phyloP scores from a whole-genome alignment of 2,888 invertebrate species.

The Pseudococcus longispinus region DNA sequence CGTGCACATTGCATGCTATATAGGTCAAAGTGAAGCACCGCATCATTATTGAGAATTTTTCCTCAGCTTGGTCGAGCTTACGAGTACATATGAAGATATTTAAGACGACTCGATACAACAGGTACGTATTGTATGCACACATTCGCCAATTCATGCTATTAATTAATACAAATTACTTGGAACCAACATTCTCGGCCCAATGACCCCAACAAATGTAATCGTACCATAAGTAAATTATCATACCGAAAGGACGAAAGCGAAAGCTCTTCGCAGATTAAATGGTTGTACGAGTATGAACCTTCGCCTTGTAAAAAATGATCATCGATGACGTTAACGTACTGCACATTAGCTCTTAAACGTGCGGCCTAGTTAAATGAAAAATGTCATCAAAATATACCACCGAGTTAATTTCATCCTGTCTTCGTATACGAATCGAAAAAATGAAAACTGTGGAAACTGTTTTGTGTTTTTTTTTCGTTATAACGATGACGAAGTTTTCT shows the following conservation, averaged over 20 bases:
- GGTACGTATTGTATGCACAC: not conserved
- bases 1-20: not conserved
- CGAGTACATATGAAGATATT: not conserved
- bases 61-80: not conserved
- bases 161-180: constrained; percentile 36
- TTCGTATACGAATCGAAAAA: not conserved
- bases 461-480: not conserved
- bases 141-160: constrained; percentile 24
- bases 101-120: not conserved
- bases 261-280: constrained; percentile 34
- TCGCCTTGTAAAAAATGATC: constrained; percentile 29
- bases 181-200: constrained; percentile 32
- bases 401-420: not conserved
- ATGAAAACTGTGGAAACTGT: not conserved
- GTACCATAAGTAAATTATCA: constrained; percentile 37
- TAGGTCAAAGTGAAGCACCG: not conserved
- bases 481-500: constrained; percentile 16
- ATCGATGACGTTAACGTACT: constrained; percentile 19
- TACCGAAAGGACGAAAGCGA: constrained; percentile 40
- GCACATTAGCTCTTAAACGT: not conserved
- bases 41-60: not conserved
- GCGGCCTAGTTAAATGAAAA: constrained; percentile 36
- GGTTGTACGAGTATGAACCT: not conserved
- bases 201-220: constrained; percentile 26
- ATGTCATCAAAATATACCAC: not conserved